Conservation (phyloP, 2,797 vertebrate genomes). For the Chrosomus eos region DNA sequence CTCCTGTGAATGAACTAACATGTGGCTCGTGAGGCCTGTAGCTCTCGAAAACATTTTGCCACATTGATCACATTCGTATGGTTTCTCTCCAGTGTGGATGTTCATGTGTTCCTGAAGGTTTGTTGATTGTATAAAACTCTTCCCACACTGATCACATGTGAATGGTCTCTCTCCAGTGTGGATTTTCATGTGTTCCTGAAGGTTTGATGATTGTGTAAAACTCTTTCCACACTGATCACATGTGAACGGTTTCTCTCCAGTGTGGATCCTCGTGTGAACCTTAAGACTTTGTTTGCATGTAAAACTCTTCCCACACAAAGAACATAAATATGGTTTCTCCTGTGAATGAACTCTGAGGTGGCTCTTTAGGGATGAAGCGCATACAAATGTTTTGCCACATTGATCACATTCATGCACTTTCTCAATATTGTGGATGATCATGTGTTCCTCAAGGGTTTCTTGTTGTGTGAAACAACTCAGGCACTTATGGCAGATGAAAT, state of each 20-base stretch:
- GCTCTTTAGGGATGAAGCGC: too few species aligned
- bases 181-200: background rate
- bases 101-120: background rate
- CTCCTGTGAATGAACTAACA: too few species aligned
- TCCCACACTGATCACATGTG: background rate
- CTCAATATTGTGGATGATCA: too few species aligned
- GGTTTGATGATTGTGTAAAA: background rate
- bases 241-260: background rate
- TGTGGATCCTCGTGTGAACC: background rate
- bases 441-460: background rate
- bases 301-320: too few species aligned
- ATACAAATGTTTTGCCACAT: too few species aligned
- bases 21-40: too few species aligned
- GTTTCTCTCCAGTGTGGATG: background rate
- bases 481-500: background rate
- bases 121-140: background rate
- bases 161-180: background rate
- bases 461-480: background rate
- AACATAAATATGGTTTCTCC: too few species aligned
- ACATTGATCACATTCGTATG: background rate
- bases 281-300: rapidly evolving
- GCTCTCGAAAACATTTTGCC: too few species aligned
- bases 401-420: too few species aligned
- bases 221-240: background rate
- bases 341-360: too few species aligned